Base-by-base conservation (phyloP, 1,140 invertebrate genomes). In the Lutraria rhynchaena region DNA sequence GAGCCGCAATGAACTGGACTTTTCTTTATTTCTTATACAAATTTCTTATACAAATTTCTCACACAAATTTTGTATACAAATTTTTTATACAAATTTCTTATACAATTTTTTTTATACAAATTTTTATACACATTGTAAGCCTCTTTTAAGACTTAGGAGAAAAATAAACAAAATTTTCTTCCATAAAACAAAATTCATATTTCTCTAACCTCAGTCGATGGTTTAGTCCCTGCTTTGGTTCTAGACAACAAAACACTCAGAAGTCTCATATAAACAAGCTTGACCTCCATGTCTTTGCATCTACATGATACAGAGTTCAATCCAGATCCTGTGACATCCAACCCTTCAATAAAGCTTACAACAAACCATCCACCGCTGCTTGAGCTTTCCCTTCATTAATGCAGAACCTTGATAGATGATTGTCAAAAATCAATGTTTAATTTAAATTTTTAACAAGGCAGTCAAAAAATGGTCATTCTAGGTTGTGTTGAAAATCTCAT, bases 191-290 rank as follows among this genome's bases (percentile, higher is more conserved):
- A 55, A 27, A 75, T 19, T 1, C 31, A 61, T 33, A 35, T 19
- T 74, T 9, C 41, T 31, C 15, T 94, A 85, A 96, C 95, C 61
- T 94, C 93, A 82, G 93, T 93, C 29, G 85, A 83, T 24, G 91
- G 93, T 51, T 93, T 95, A 85, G 86, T 93, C 44, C 88, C 93
- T 0, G 93, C 94, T 90, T 96, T 96, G 81, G 95, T 95, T 24
- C 96, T 94, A 7, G 96, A 96, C 95, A 97, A 96, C 17, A 92
- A 81, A 1, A 92, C 91, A 85, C 91, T 92, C 3, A 95, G 94
- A 31, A 98, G 93, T 33, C 96, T 93, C 94, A 98, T 95, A n/a
- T 98, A 95, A 15, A 98, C 95, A 3, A 98, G 93, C 89, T 97
- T 96, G 69, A 98, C 96, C 93, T 97, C 96, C 87, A 95, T 86